A percentile compares a stretch with the other conserved stretches of the same genome.
Conservation (phyloP, 2,797 vertebrate genomes). For the Pangasius krempfi region DNA sequence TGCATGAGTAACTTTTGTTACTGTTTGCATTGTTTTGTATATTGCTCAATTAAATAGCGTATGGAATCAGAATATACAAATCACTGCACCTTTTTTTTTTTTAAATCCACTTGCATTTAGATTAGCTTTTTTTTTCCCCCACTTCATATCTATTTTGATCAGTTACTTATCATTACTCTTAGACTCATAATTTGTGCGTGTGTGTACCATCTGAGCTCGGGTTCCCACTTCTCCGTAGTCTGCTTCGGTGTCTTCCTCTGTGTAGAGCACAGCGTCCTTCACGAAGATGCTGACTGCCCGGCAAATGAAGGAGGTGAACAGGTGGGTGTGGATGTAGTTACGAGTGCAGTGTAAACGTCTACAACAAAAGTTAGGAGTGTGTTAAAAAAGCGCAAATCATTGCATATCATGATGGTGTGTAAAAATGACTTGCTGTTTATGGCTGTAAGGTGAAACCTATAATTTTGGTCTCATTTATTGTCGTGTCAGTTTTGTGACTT, state of each 20-base stretch:
- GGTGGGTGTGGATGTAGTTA: constrained; percentile 91
- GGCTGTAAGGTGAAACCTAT: background rate
- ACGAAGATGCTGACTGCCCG: constrained; percentile 89
- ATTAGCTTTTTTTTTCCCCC: too few species aligned
- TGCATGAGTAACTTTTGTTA: background rate
- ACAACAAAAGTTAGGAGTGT: background rate
- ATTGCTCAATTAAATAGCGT: background rate
- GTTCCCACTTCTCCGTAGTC: constrained; percentile 58
- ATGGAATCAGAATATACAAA: background rate
- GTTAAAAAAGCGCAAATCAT: background rate
- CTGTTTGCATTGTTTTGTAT: background rate
- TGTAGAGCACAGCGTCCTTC: constrained; percentile 86
- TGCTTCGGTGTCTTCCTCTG: constrained; percentile 53
- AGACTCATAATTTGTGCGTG: background rate
- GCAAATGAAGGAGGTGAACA: constrained; percentile 90
- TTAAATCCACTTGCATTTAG: background rate
- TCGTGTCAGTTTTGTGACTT: too few species aligned
- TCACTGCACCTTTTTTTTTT: background rate
- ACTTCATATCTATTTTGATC: background rate
- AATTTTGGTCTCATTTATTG: background rate
- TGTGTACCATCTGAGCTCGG: constrained; percentile 58
- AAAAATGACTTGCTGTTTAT: background rate
- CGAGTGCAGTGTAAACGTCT: constrained; percentile 91
- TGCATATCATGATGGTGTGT: background rate
- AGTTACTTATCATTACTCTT: background rate